phyloP scores from a whole-genome alignment of 2,113 vertebrate genomes.

The Callipepla californica region DNA sequence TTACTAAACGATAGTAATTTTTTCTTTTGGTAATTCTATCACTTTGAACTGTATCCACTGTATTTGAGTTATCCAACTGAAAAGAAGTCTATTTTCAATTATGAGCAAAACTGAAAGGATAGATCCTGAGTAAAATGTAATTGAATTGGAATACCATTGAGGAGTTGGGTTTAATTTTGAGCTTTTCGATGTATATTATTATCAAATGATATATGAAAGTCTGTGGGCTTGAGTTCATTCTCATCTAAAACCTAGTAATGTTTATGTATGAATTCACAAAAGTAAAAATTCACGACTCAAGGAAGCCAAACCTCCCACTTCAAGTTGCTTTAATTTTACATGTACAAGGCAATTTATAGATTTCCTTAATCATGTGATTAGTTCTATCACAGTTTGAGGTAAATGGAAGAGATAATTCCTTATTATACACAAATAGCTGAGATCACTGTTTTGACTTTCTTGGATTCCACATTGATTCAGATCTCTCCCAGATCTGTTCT shows the following conservation, averaged over 20 bases:
- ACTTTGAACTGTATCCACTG: background rate
- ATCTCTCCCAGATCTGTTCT: background rate
- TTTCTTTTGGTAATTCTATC: background rate
- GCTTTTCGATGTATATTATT: background rate
- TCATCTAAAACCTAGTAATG: background rate
- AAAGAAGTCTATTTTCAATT: background rate
- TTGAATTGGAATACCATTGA: background rate
- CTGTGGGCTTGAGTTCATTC: background rate
- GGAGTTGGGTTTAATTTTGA: background rate
- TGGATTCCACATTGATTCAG: background rate
- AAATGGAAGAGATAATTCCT: conserved; percentile 21
- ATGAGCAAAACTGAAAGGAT: background rate
- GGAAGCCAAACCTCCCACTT: background rate
- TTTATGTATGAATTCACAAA: background rate
- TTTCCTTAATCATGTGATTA: conserved; percentile 36
- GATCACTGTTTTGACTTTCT: background rate
- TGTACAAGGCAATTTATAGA: background rate
- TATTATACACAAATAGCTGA: background rate
- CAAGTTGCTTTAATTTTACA: background rate
- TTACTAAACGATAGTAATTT: background rate
- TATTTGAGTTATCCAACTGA: background rate
- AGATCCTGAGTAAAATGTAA: background rate
- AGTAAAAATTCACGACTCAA: background rate
- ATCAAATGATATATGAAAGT: background rate
- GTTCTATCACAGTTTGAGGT: conserved; percentile 43